Percentiles rank a stretch among this genome's conserved stretches.
Evolutionary conservation across 1,140 invertebrate species (phyloP).

Genomic region (Cherax quadricarinatus): DNA sequence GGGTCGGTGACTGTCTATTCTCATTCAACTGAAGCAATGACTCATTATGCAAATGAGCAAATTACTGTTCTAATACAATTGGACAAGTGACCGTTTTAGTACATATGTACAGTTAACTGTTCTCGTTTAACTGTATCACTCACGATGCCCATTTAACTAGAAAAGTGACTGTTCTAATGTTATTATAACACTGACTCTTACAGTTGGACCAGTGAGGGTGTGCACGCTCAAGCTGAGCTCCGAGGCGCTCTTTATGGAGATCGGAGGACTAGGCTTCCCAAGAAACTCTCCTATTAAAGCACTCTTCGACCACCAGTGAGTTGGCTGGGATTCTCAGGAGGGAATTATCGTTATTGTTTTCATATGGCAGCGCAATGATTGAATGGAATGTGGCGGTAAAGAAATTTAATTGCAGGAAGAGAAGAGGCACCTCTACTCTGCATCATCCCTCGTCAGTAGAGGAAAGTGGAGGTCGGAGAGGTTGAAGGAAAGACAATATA

Average conservation of each 20-base stretch:
- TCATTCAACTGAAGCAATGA: too few relatives aligned
- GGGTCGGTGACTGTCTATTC: too few relatives aligned
- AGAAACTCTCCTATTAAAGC: constrained; percentile 7
- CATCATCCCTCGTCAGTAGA: not conserved
- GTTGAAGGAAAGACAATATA: not conserved
- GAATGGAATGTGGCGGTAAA: not conserved
- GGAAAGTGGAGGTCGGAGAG: not conserved
- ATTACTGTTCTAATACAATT: too few relatives aligned
- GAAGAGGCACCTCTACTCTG: not conserved
- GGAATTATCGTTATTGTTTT: not conserved
- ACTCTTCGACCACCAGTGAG: constrained; percentile 24
- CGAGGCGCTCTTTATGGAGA: constrained; percentile 6
- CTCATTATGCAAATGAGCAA: too few relatives aligned
- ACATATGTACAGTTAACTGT: too few relatives aligned
- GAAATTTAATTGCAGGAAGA: not conserved
- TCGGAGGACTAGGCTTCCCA: constrained; percentile 8
- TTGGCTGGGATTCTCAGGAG: not conserved
- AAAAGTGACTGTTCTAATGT: too few relatives aligned
- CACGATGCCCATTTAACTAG: too few relatives aligned
- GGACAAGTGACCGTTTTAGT: too few relatives aligned
- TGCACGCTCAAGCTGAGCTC: constrained; percentile 11
- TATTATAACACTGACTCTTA: not conserved
- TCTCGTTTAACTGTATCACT: too few relatives aligned
- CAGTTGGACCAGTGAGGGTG: constrained; percentile 17
- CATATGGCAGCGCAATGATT: not conserved